Conservation (phyloP, 2,113 vertebrate genomes). For the Lipotes vexillifer region DNA sequence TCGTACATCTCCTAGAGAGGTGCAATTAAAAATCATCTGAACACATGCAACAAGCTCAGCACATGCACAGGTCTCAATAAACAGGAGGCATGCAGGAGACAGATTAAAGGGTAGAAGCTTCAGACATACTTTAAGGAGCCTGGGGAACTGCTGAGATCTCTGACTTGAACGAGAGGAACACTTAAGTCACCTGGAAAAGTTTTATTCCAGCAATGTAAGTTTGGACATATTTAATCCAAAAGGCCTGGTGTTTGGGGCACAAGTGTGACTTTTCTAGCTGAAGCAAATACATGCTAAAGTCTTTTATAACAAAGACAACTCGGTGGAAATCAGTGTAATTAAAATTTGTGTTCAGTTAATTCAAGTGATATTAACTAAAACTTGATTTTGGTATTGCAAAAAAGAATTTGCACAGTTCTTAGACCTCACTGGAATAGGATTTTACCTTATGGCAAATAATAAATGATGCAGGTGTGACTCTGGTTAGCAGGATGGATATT, state of each 20-base stretch:
- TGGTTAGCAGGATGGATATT: background rate
- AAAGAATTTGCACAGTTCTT: background rate
- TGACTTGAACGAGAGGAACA: background rate
- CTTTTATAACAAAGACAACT: background rate
- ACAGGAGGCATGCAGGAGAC: constrained; percentile 24
- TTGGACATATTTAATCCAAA: background rate
- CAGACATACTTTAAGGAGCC: background rate
- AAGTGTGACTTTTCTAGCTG: background rate
- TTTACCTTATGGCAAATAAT: background rate
- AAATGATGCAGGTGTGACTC: background rate
- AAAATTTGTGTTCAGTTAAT: background rate
- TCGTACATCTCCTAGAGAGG: constrained; percentile 77
- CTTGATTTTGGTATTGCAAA: background rate
- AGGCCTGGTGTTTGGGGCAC: background rate
- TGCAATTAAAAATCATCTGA: constrained; percentile 73
- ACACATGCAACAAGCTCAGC: constrained; percentile 76
- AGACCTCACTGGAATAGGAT: background rate
- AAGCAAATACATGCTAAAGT: background rate
- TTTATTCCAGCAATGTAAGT: background rate
- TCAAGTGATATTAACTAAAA: background rate
- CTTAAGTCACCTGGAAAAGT: background rate
- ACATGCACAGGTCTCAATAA: constrained; percentile 57
- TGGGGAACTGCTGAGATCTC: background rate
- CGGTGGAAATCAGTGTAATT: background rate
- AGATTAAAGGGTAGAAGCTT: background rate